These are phyloP conservation scores for Caenorhabditis angaria DNA, from an alignment of 2,888 invertebrate species.

Conservation along the genomic window DNA sequence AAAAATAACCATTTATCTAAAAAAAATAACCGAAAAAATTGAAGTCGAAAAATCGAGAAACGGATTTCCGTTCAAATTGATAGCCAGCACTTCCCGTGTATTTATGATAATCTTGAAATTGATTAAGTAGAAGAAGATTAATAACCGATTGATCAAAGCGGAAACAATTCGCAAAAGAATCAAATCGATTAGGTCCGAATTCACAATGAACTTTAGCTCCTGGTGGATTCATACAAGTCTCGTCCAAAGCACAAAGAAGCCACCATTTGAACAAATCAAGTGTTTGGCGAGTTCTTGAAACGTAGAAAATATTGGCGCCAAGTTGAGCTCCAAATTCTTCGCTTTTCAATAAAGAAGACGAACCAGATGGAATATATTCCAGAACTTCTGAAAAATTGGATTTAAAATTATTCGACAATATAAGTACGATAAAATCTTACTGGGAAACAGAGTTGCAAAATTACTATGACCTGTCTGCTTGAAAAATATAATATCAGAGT, in stretches of 20 bases:
- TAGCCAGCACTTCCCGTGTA: not conserved
- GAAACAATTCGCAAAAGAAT: constrained; percentile 23
- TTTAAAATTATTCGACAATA: not conserved
- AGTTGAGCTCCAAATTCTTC: constrained; percentile 15
- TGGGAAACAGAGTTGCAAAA: constrained; percentile 20
- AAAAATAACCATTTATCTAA: not conserved
- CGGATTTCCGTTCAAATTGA: not conserved
- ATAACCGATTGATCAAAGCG: constrained; percentile 24
- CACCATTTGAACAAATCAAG: constrained; percentile 24
- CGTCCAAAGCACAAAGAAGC: constrained; percentile 24
- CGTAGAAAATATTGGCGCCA: constrained; percentile 22
- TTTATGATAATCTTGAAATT: constrained; percentile 13
- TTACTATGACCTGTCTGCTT: constrained; percentile 35
- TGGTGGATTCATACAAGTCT: constrained; percentile 19
- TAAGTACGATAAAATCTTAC: not conserved
- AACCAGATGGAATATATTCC: constrained; percentile 18
- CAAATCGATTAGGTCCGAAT: constrained; percentile 9
- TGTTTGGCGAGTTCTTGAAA: constrained; percentile 12
- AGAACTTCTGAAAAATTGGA: constrained; percentile 9
- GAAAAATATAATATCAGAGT: constrained; percentile 25
- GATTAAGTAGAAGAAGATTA: constrained; percentile 16
- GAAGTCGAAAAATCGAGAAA: not conserved
- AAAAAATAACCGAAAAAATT: not conserved
- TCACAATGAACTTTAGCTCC: constrained; percentile 17
- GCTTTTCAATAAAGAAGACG: constrained; percentile 16